Percentiles rank a stretch among this genome's conserved stretches.
These are phyloP conservation scores for Melinopterus prodromus DNA, from an alignment of 2,888 invertebrate species.

Conservation along the genomic window DNA sequence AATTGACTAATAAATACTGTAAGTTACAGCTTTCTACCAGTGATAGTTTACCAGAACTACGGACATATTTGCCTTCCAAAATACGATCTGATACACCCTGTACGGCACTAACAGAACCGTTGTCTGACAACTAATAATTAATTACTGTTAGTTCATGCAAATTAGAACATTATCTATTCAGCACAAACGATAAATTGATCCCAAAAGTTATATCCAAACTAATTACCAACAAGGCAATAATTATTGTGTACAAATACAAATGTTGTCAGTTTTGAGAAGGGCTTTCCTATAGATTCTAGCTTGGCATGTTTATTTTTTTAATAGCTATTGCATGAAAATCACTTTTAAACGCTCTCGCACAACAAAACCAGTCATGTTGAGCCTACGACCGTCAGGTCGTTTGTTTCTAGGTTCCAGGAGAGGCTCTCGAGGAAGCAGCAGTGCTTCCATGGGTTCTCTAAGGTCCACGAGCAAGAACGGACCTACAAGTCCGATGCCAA, in stretches of 20 bases:
- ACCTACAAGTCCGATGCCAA: slow-evolving; percentile 51
- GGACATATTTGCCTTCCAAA: not conserved
- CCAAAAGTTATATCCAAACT: not conserved
- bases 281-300: not conserved
- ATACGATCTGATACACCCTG: not conserved
- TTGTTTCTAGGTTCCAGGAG: slow-evolving; percentile 69
- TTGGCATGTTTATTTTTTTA: not conserved
- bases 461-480: slow-evolving; percentile 68
- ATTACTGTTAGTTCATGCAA: not conserved
- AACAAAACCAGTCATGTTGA: slow-evolving; percentile 50
- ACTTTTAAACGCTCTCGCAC: slow-evolving; percentile 30
- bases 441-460: slow-evolving; percentile 77
- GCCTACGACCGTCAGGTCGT: slow-evolving; percentile 58
- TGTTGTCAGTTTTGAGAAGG: too few relatives aligned
- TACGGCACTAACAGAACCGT: not conserved
- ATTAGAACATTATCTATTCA: not conserved
- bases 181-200: not conserved
- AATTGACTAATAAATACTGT: too few relatives aligned
- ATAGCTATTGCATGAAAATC: not conserved
- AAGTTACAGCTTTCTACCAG: too few relatives aligned
- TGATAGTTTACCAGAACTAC: not conserved
- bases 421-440: slow-evolving; percentile 80
- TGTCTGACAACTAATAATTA: not conserved
- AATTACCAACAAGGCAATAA: not conserved
- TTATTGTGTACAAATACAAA: too few relatives aligned